Evolutionary conservation across 1,140 invertebrate genomes (phyloP).

Genomic region (Neotoxoptera formosana): DNA sequence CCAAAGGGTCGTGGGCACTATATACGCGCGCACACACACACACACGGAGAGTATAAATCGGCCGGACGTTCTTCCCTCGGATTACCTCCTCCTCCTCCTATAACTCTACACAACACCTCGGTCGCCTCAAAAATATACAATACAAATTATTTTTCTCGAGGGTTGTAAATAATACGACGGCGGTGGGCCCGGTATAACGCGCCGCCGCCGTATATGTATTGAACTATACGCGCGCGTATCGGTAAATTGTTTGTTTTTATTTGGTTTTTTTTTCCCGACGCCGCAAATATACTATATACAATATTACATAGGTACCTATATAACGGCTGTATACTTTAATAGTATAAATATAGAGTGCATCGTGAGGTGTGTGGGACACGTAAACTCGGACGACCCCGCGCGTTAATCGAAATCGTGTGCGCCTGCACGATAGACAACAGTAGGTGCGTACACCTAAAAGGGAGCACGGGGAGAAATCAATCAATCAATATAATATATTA

Average conservation of each 20-base stretch:
- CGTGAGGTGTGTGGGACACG: neutral
- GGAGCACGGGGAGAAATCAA: neutral
- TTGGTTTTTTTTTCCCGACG: neutral
- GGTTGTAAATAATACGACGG: neutral
- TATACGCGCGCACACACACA: neutral
- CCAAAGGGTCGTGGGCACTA: neutral
- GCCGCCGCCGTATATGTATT: too few species aligned
- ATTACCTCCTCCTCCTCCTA: constrained; percentile 7
- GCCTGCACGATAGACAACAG: neutral
- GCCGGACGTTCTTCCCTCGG: neutral
- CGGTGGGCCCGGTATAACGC: neutral
- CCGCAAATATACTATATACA: neutral
- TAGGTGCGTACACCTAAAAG: too few species aligned
- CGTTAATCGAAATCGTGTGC: constrained; percentile 14
- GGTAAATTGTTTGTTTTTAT: constrained; percentile 45
- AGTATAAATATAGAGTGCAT: constrained; percentile 5
- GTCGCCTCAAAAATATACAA: constrained; percentile 15
- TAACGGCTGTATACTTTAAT: neutral
- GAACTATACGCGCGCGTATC: neutral
- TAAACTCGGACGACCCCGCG: neutral
- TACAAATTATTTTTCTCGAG: constrained; percentile 30
- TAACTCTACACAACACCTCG: constrained; percentile 12
- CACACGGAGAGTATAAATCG: neutral
- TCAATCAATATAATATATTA: neutral
- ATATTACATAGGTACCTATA: neutral